Conservation (phyloP, 2,888 invertebrate genomes). For the Hypena proboscidalis region DNA sequence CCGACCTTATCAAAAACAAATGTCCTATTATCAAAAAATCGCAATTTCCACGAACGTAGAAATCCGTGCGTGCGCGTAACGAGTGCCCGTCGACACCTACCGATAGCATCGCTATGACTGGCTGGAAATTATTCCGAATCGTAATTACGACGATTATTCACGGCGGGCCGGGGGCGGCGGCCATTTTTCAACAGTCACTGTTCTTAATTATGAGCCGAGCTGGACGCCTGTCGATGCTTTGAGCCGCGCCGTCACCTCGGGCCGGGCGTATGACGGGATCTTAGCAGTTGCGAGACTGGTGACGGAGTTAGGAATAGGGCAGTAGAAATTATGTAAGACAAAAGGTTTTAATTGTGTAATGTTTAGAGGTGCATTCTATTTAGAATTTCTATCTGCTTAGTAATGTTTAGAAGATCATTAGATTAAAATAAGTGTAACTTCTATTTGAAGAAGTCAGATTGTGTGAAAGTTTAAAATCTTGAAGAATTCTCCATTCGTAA, state of each 20-base stretch:
- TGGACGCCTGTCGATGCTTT: slow-evolving; percentile 85
- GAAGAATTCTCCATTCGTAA: no score
- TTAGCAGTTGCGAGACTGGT: slow-evolving; percentile 33
- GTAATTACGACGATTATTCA: slow-evolving; percentile 86
- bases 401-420: no score
- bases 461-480: no score
- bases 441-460: no score
- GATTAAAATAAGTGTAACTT: no score
- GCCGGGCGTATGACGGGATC: slow-evolving; percentile 64
- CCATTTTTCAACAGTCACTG: slow-evolving; percentile 86
- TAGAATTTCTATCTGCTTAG: no score
- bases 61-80: slow-evolving; percentile 80
- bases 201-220: slow-evolving; percentile 84
- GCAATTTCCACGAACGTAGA: slow-evolving; percentile 67
- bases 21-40: slow-evolving; percentile 59
- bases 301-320: slow-evolving; percentile 8
- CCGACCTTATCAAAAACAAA: slow-evolving; percentile 35
- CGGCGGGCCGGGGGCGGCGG: slow-evolving; percentile 85
- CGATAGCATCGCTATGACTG: slow-evolving; percentile 86
- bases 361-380: no score
- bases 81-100: slow-evolving; percentile 83
- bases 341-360: no score
- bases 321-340: no score
- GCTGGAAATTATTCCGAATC: slow-evolving; percentile 85
- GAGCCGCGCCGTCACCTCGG: slow-evolving; percentile 83